A percentile compares a stretch with the other conserved stretches of the same genome.
phyloP scores from a whole-genome alignment of 2,113 vertebrate genomes.

The Riparia riparia region DNA sequence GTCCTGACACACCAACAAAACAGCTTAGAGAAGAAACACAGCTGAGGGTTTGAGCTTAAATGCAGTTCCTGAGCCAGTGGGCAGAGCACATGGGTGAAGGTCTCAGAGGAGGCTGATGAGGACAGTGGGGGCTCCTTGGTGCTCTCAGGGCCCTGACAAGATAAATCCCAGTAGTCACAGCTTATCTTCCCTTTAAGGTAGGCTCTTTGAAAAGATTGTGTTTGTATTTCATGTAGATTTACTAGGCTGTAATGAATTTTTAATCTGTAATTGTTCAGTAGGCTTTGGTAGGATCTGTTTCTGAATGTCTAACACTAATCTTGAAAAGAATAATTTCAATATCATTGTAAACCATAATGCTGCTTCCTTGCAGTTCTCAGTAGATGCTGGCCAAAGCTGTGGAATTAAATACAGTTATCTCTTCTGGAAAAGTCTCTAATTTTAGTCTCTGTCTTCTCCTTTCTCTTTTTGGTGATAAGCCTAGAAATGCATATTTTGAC shows the following conservation, averaged over 20 bases:
- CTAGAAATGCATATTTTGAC: not conserved
- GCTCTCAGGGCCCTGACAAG: not conserved
- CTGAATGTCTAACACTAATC: not conserved
- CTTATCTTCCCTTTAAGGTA: not conserved
- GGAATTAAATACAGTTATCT: not conserved
- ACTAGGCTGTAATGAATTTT: not conserved
- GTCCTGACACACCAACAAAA: not conserved
- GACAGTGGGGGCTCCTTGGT: not conserved
- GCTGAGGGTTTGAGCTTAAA: not conserved
- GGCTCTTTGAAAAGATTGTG: not conserved
- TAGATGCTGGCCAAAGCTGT: not conserved
- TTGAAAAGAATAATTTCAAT: not conserved
- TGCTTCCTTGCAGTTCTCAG: not conserved
- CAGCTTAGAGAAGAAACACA: not conserved
- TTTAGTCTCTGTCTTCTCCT: not conserved
- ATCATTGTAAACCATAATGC: not conserved
- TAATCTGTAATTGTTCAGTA: not conserved
- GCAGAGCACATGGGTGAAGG: fast-evolving
- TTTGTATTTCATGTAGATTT: not conserved
- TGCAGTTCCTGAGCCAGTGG: not conserved
- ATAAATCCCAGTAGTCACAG: not conserved
- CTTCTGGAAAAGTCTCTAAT: not conserved
- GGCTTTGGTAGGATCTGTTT: not conserved
- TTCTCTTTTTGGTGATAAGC: not conserved
- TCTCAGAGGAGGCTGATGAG: not conserved